phyloP scores from a whole-genome alignment of 2,797 vertebrate species.

The Notolabrus celidotus region DNA sequence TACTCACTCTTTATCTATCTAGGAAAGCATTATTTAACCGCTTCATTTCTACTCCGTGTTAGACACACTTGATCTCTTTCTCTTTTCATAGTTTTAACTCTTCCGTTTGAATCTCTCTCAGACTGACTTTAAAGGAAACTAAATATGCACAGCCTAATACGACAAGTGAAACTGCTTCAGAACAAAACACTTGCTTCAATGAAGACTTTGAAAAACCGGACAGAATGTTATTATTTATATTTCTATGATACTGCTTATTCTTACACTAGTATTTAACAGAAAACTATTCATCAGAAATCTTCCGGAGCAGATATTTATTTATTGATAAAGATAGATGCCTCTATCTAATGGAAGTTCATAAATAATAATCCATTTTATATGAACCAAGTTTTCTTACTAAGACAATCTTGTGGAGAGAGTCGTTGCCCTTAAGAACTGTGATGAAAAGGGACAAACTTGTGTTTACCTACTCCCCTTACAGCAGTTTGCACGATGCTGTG shows the following conservation, averaged over 20 bases:
- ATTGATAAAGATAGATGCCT: slow-evolving; percentile 78
- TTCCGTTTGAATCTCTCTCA: slow-evolving; percentile 68
- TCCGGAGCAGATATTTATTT: slow-evolving; percentile 83
- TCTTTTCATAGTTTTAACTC: slow-evolving; percentile 67
- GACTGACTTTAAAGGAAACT: slow-evolving; percentile 80
- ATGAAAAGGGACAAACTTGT: slow-evolving; percentile 72
- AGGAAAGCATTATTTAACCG: slow-evolving; percentile 64
- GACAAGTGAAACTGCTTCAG: slow-evolving; percentile 74
- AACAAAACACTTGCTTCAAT: slow-evolving; percentile 70
- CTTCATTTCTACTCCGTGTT: slow-evolving; percentile 53
- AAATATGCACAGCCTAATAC: slow-evolving; percentile 86
- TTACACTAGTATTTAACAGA: slow-evolving; percentile 69
- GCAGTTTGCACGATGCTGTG: slow-evolving; percentile 79
- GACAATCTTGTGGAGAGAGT: slow-evolving; percentile 80
- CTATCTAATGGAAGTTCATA: slow-evolving; percentile 75
- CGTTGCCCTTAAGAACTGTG: slow-evolving; percentile 66
- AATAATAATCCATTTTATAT: slow-evolving; percentile 77
- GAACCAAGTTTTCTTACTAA: slow-evolving; percentile 76
- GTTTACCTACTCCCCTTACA: slow-evolving; percentile 80
- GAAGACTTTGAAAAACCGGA: slow-evolving; percentile 75
- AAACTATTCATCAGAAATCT: slow-evolving; percentile 79
- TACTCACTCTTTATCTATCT: slow-evolving; percentile 52
- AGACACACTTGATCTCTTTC: slow-evolving; percentile 45
- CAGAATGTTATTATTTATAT: slow-evolving; percentile 82
- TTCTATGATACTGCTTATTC: slow-evolving; percentile 81